Evolutionary conservation across 2,888 invertebrate genomes (phyloP), one percentile per base, ranked within the genome.

Genomic region (Amblyjoppa proteus): DNA sequence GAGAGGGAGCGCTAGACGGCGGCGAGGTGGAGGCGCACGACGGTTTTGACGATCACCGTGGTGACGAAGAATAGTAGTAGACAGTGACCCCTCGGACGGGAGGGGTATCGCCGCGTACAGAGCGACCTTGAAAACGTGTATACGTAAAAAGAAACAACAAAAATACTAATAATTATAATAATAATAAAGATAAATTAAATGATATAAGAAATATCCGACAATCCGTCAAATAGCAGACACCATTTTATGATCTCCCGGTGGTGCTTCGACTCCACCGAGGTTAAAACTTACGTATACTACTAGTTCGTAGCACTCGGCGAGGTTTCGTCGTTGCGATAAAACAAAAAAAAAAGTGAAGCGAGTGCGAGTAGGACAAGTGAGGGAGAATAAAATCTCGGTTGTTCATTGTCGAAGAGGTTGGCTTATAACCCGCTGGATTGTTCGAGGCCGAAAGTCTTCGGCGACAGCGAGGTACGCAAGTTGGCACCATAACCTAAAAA

Each of bases 171-270:
- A 71, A 66, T 34, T 66, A 74, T 45, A 66, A 75, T 64, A 45
- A 76, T 38, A 53, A 76, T 58, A 69, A 84, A 64, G 58, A 66
- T 64, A 25, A 66, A 66, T 66, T 41, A 69, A 58, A 16, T 20
- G 28, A 13, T 91, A 91, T 92, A 91, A 53, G 61, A 73, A 79
- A 79, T 85, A 90, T 88, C 87, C 92, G 93, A 93, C 93, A 93
- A 93, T 93, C 93, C 92, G 92, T 92, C 92, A 91, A 91, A 83
- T 77, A 87, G 34, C 64, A 82, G 81, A 86, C 84, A 87, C 84
- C 86, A 88, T 88, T 88, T 87, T 88, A 85, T 85, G 66, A 85
- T 78, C 68, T 73, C 78, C 78, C 66, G 82, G 79, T 85, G 81
- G 81, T 83, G 79, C 74, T 82, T 83, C 76, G 45, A 69, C 68